A percentile compares a stretch with the other conserved stretches of the same genome.
These are phyloP conservation scores for Grammomys dolichurus DNA, from an alignment of 2,113 vertebrate genomes.

Conservation along the genomic window DNA sequence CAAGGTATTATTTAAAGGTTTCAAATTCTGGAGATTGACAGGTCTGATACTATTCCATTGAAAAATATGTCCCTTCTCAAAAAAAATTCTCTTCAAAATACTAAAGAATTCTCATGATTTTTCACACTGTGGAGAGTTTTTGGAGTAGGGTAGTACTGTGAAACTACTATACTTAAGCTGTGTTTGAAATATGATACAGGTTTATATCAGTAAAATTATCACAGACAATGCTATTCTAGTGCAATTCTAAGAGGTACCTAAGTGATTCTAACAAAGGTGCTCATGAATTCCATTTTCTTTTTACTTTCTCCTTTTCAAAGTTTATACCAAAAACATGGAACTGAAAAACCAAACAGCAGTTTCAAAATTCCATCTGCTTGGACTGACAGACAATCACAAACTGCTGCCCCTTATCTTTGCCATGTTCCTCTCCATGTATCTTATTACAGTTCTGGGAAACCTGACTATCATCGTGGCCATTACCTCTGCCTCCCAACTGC, in stretches of 20 bases:
- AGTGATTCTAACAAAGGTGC: no score
- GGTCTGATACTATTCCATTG: no score
- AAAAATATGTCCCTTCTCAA: background rate
- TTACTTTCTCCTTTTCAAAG: background rate
- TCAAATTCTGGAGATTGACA: no score
- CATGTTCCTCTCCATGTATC: background rate
- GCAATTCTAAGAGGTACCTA: background rate
- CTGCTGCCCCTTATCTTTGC: background rate
- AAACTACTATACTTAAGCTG: background rate
- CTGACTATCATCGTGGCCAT: background rate
- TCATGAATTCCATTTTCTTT: background rate
- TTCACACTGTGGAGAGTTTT: no score
- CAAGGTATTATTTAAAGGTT: background rate
- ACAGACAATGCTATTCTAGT: background rate
- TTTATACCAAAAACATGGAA: background rate
- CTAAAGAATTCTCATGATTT: background rate
- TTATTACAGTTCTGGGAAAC: constrained; percentile 26
- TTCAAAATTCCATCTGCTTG: constrained; percentile 41
- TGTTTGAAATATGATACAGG: background rate
- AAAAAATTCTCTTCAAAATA: background rate
- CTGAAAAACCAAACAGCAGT: background rate
- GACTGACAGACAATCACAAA: background rate
- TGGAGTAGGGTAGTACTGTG: no score
- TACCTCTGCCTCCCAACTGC: background rate
- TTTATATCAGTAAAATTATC: background rate